These are phyloP conservation scores for Condylura cristata DNA, from an alignment of 2,113 vertebrate genomes.

Conservation along the genomic window DNA sequence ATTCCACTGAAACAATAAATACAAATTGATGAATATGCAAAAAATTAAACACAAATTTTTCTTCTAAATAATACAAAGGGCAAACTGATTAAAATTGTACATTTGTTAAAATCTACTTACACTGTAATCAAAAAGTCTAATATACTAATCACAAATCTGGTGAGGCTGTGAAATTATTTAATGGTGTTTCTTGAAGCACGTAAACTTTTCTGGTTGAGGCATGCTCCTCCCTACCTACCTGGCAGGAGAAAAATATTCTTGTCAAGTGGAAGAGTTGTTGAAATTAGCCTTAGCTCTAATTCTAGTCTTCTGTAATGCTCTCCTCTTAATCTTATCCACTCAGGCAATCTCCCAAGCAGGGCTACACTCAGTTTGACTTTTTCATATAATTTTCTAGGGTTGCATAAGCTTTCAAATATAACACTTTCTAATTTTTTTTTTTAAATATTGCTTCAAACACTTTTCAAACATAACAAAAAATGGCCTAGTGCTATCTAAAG, in stretches of 20 bases:
- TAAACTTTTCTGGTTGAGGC: constrained; percentile 14
- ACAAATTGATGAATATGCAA: background rate
- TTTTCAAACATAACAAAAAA: constrained; percentile 1
- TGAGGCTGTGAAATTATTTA: background rate
- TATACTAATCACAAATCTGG: background rate
- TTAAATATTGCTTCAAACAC: constrained; percentile 31
- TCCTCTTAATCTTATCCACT: background rate
- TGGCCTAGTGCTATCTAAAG: background rate
- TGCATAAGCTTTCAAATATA: background rate
- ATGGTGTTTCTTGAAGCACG: constrained; percentile 30
- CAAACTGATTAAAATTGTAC: background rate
- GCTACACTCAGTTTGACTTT: background rate
- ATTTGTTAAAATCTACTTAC: constrained; percentile 25
- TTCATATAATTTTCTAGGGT: background rate
- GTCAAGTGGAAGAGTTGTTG: background rate
- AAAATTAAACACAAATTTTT: background rate
- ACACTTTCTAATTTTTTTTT: background rate
- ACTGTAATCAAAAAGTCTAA: background rate
- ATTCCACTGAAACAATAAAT: background rate
- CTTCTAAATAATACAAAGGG: background rate
- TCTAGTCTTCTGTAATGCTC: background rate
- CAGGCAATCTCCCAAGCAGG: background rate
- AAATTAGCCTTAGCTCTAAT: constrained; percentile 34
- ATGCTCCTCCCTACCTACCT: too few species aligned
- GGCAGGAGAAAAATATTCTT: background rate